Evolutionary conservation across 2,888 invertebrate species (phyloP).

Genomic region (Zygaena filipendulae): DNA sequence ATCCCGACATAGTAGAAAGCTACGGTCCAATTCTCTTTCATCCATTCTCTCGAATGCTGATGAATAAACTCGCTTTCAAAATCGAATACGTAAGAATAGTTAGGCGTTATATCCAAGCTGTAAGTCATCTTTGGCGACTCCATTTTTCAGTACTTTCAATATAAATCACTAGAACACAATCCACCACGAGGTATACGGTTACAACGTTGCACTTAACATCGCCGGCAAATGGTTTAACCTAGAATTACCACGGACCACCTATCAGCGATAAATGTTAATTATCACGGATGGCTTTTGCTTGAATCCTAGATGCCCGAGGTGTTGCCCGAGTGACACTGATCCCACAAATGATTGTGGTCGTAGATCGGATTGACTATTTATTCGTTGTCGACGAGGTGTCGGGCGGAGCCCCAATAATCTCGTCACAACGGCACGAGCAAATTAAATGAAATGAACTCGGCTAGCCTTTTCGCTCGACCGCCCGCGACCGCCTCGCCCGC

Average conservation of each 20-base stretch:
- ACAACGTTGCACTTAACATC: conserved; percentile 46
- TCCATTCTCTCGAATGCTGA: conserved; percentile 90
- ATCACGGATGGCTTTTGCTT: conserved; percentile 61
- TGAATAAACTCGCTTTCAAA: conserved; percentile 96
- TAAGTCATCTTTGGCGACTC: conserved; percentile 63
- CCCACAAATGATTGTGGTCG: conserved; percentile 40
- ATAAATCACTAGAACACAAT: conserved; percentile 30
- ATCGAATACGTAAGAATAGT: conserved; percentile 94
- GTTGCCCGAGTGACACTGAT: conserved; percentile 34
- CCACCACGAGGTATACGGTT: conserved; percentile 21
- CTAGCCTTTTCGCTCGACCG: too few species aligned
- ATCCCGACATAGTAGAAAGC: conserved; percentile 89
- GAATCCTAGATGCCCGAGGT: too few species aligned
- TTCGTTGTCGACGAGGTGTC: conserved; percentile 45
- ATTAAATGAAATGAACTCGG: conserved; percentile 40
- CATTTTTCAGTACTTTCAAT: conserved; percentile 28
- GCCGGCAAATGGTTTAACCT: conserved; percentile 54
- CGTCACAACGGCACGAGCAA: conserved; percentile 32
- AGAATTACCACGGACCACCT: too few species aligned
- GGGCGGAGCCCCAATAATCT: conserved; percentile 30
- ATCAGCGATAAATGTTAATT: conserved; percentile 39
- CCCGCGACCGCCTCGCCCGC: neutral
- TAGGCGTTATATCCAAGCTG: conserved; percentile 73
- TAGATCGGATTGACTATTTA: conserved; percentile 47
- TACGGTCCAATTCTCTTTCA: conserved; percentile 96